These are phyloP conservation scores for Eriocheir sinensis DNA, from an alignment of 1,140 invertebrate genomes.

Conservation along the genomic window DNA sequence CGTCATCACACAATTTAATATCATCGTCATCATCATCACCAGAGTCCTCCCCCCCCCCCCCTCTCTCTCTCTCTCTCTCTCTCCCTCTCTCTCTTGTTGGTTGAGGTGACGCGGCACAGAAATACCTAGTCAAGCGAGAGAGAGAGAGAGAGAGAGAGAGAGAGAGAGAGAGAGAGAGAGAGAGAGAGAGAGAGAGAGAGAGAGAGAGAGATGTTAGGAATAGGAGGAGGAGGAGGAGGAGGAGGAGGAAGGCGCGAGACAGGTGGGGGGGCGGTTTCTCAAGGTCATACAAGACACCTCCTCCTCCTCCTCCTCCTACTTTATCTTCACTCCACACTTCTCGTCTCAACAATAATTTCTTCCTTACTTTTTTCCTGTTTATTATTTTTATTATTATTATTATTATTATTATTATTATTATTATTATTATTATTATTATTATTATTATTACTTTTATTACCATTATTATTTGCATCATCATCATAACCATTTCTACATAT, in stretches of 20 bases:
- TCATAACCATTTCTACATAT: background rate
- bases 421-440: background rate
- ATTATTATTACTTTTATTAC: background rate
- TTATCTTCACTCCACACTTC: too few relatives aligned
- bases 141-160: slow-evolving; percentile 6
- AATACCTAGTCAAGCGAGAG: background rate
- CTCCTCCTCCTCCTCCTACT: too few relatives aligned
- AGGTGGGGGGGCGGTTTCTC: background rate
- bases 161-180: slow-evolving; percentile 51
- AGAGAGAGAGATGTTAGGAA: background rate
- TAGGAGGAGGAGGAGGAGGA: background rate
- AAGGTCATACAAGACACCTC: too few relatives aligned
- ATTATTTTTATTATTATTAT: background rate
- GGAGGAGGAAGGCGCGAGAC: background rate
- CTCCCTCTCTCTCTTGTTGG: background rate
- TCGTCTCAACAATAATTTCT: too few relatives aligned
- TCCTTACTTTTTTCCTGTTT: too few relatives aligned
- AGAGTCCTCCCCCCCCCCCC: background rate
- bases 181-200: background rate
- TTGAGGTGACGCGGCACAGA: background rate
- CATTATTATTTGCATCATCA: background rate
- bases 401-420: background rate
- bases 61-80: background rate
- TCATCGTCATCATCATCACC: too few relatives aligned
- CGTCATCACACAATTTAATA: too few relatives aligned